Base-by-base conservation (phyloP, 92 coral and sea anemone genomes). In the Umimayanthus kanabou region DNA sequence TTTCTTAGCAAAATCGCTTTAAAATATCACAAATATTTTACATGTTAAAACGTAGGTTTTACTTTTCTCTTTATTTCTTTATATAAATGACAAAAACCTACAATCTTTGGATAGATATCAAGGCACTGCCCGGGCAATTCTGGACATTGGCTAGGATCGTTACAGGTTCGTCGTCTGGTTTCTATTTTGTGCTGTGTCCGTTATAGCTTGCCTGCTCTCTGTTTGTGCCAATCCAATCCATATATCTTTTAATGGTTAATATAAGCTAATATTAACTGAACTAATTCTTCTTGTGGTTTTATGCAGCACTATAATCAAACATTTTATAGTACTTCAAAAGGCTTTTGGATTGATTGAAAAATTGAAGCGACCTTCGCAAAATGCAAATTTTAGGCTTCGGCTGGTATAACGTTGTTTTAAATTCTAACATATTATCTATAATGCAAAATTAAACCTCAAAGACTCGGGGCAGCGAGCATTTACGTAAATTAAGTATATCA, bases 71-170 rank as follows among this genome's bases (percentile, higher is more conserved):
- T 16, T 33, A 2, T 78, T 29, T 29, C 40, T 58, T n/a, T 45
- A 25, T 49, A 15, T 53, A 13, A 5, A 78, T 78, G 82, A 66
- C 33, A 7, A 49, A 78, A 10, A 1, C 20, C 7, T 78, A 49
- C 82, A 78, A 78, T 49, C 65, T 78, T 3, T 78, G 82, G 82
- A 78, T 78, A 45, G 39, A 78, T 78, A 78, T 78, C 65, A 78
- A 78, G 39, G 64, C 82, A 45, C 66, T 9, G 30, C 82, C 82
- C 18, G 82, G 82, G 18, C 82, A 78, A 16, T 43, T 45, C 61
- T 78, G 82, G 82, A 78, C 65, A 26, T 78, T 49, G 82, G 82
- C 29, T 49, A 78, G 82, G 66, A 49, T 78, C n/a, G 26, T 61
- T 61, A 3, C 69, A 61, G 69, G 69, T 61, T 61, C 6, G 69